Evolutionary conservation across 37 sponge, comb jelly and placozoan genomes (phyloP), one percentile per base, ranked within the genome.

Genomic region (Petrosia ficiformis): DNA sequence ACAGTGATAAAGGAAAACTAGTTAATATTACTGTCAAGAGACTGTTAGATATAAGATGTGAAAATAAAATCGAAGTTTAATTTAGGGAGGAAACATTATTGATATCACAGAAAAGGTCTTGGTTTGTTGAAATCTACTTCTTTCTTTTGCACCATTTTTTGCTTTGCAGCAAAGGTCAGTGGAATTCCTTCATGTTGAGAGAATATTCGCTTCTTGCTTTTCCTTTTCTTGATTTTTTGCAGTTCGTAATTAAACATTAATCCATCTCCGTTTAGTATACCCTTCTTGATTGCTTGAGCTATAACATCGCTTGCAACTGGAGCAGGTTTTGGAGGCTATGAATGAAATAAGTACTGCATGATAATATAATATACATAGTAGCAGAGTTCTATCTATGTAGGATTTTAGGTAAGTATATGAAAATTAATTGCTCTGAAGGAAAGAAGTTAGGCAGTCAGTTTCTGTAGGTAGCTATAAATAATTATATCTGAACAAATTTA

Each of bases 101-200:
- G n/a, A 48, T 14, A 48, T 48, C 14, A 48, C 8, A 48, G 8
- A 14, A 48, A 48, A 19, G 54, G 54, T 48, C 14, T 48, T 48
- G 54, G 54, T 14, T 48, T 48, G 8, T 48, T 14, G 54, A 48
- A 48, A 14, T 14, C 14, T 14, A 19, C 54, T 8, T 48, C 8
- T 48, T 48, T 48, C 54, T 48, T 48, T 14, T 48, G 54, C 8
- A 48, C 54, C 54, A 79, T 70, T 48, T 80, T 80, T 61, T 80
- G 59, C 61, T 80, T 60, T 22, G 76, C 75, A n/a, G 86, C 41
- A 22, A 80, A 59, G 48, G 86, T 80, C 76, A 75, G 79, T 35
- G 70, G 76, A 2, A 76, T 67, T 29, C 76, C 70, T 0, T 57
- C 81, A 25, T 75, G 59, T 4, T 39, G 42, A 10, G 79, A 65